These are phyloP conservation scores for Fratercula arctica DNA, from an alignment of 2,797 vertebrate species.

Conservation along the genomic window DNA sequence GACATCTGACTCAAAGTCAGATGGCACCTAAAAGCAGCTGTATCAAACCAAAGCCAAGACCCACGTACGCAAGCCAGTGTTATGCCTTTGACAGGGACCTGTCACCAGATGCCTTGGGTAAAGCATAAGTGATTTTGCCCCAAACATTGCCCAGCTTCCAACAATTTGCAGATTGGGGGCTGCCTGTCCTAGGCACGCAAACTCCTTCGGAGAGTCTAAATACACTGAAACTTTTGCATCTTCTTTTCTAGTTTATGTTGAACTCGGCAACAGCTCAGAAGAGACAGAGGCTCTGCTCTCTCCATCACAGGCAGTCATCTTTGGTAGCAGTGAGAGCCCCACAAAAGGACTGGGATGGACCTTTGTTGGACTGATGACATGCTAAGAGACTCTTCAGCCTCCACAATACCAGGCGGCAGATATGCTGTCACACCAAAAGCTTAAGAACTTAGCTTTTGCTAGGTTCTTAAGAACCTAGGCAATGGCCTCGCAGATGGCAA, in stretches of 20 bases:
- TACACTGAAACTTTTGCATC: not conserved
- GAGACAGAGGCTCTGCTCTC: not conserved
- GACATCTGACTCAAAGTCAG: not conserved
- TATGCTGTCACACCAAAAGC: not conserved
- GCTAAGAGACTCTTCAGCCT: not conserved
- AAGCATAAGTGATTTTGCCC: not conserved
- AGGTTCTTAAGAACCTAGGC: not conserved
- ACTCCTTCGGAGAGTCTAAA: not conserved
- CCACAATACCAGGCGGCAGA: accelerated
- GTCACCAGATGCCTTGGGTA: not conserved
- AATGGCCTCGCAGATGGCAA: not conserved
- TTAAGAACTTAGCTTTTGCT: not conserved
- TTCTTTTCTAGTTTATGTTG: not conserved
- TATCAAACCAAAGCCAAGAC: not conserved
- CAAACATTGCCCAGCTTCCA: not conserved
- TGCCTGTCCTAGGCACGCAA: not conserved
- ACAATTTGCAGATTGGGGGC: accelerated
- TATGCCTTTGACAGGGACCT: not conserved
- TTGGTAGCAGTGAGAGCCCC: not conserved
- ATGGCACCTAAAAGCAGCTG: not conserved
- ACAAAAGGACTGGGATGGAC: not conserved
- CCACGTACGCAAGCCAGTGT: accelerated
- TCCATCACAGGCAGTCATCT: not conserved
- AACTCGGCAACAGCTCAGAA: not conserved
- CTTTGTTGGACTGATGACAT: not conserved